Percentiles rank a stretch among this genome's conserved stretches.
These are phyloP conservation scores for Micropterix aruncella DNA, from an alignment of 2,888 invertebrate species.

Conservation along the genomic window DNA sequence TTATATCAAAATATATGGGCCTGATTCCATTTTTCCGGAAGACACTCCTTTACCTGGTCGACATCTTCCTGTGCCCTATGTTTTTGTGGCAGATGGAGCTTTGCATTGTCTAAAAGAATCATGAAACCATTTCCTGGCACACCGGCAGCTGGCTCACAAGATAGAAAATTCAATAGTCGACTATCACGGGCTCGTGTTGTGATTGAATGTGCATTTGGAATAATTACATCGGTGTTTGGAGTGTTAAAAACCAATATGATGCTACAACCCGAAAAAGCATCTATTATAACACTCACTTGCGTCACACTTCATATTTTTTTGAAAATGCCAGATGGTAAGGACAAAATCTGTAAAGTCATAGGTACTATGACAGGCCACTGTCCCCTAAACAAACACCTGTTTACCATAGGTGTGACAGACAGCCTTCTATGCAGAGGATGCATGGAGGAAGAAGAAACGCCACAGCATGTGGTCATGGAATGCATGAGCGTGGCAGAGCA, in stretches of 20 bases:
- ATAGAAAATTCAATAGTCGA: slow-evolving; percentile 8
- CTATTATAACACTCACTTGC: slow-evolving; percentile 11
- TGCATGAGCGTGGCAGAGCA: too few species aligned
- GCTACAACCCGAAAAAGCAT: slow-evolving; percentile 11
- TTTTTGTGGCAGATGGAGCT: slow-evolving; percentile 10
- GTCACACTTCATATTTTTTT: slow-evolving; percentile 13
- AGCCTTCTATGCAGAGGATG: too few species aligned
- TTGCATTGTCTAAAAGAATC: slow-evolving; percentile 6
- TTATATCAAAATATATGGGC: slow-evolving; percentile 9
- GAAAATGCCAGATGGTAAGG: slow-evolving; percentile 9
- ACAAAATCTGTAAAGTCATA: slow-evolving; percentile 7
- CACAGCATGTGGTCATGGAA: too few species aligned
- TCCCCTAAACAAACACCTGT: too few species aligned
- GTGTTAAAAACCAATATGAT: slow-evolving; percentile 4
- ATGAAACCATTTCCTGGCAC: slow-evolving; percentile 10
- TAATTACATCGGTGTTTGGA: slow-evolving; percentile 8
- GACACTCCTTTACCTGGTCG: slow-evolving; percentile 3
- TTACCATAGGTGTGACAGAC: too few species aligned
- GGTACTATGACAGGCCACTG: too few species aligned
- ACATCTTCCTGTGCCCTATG: slow-evolving; percentile 7
- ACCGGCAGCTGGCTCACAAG: slow-evolving; percentile 6
- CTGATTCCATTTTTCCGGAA: slow-evolving; percentile 9
- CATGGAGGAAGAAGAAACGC: too few species aligned
- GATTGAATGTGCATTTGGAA: slow-evolving; percentile 10
- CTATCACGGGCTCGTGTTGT: slow-evolving; percentile 9